phyloP scores from a whole-genome alignment of 2,113 vertebrate genomes.

The Edolisoma coerulescens region DNA sequence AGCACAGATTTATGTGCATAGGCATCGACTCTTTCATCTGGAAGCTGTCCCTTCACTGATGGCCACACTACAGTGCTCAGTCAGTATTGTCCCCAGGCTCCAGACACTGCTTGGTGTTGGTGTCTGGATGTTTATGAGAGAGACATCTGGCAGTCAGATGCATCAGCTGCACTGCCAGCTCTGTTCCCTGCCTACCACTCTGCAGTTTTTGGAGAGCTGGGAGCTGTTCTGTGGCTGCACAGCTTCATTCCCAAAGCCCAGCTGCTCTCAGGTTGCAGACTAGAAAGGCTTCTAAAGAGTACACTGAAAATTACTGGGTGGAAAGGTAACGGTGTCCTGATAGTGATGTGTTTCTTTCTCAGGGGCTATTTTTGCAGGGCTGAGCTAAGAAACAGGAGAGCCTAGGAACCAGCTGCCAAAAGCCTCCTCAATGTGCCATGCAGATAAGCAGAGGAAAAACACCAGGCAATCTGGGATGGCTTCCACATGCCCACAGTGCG shows the following conservation, averaged over 20 bases:
- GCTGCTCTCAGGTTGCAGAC: neutral
- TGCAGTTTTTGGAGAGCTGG: neutral
- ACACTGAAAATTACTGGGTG: neutral
- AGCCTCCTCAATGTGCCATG: neutral
- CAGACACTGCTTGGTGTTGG: neutral
- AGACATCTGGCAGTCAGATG: neutral
- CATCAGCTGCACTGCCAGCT: neutral
- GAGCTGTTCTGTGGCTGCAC: neutral
- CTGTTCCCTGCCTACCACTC: neutral
- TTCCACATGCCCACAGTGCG: neutral
- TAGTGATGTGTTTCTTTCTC: neutral
- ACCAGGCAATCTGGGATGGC: neutral
- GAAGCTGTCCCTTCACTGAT: neutral
- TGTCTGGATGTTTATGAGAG: neutral
- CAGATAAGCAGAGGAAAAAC: conserved; percentile 15
- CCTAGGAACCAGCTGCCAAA: neutral
- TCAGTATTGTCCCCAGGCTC: neutral
- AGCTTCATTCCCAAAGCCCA: neutral
- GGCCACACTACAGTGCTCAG: neutral
- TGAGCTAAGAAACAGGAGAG: neutral
- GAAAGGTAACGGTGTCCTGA: neutral
- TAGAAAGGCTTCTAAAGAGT: neutral
- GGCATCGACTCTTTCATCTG: neutral
- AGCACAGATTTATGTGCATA: neutral
- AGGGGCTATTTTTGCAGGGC: neutral